A percentile compares a stretch with the other conserved stretches of the same genome.
These are phyloP conservation scores for Onychostruthus taczanowskii DNA, from an alignment of 2,113 vertebrate species.

Conservation along the genomic window DNA sequence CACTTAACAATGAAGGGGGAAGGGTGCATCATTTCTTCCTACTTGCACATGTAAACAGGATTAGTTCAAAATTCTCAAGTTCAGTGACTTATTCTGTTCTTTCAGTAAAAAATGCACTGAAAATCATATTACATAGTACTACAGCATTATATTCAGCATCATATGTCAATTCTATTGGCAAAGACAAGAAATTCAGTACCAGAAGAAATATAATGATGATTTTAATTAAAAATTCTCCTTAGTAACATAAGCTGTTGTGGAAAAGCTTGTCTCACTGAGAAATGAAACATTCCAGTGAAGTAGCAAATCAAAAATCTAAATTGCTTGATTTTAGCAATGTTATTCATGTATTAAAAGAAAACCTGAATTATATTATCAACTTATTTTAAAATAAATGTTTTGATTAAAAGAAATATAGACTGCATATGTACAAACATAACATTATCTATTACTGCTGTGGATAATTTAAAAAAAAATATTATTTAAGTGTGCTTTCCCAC, in stretches of 20 bases:
- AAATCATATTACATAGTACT: not conserved
- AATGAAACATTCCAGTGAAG: not conserved
- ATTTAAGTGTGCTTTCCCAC: not conserved
- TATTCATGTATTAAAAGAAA: not conserved
- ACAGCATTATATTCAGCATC: not conserved
- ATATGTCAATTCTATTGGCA: conserved; percentile 1
- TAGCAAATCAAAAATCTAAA: not conserved
- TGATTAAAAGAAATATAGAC: not conserved
- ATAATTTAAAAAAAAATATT: not conserved
- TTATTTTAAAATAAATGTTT: not conserved
- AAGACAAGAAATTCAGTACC: conserved; percentile 65
- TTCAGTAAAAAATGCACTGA: not conserved
- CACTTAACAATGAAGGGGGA: conserved; percentile 72
- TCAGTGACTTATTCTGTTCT: not conserved
- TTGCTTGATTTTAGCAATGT: not conserved
- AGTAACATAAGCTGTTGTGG: not conserved
- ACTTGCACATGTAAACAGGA: conserved; percentile 70
- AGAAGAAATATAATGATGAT: not conserved
- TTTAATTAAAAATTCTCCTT: not conserved
- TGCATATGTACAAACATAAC: not conserved
- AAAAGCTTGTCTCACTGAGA: not conserved
- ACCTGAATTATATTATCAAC: not conserved
- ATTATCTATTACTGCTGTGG: not conserved
- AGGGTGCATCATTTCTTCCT: conserved; percentile 71
- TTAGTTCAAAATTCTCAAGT: conserved; percentile 11